Evolutionary conservation across 2,888 invertebrate genomes (phyloP).

Genomic region (Aleiodes testaceus): DNA sequence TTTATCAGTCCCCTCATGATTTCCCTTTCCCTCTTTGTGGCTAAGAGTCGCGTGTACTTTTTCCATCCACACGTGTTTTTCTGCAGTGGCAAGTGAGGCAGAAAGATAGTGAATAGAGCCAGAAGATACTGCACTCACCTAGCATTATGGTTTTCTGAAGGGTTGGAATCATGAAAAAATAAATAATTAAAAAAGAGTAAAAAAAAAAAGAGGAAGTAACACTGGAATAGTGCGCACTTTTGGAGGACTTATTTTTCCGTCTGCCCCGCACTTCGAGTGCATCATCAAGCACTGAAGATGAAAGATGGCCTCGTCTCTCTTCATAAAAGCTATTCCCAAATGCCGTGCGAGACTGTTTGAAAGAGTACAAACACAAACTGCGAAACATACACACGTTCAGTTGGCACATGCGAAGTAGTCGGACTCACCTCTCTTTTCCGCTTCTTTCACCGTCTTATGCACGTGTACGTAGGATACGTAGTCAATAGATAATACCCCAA

Average conservation of each 20-base stretch:
- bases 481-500: constrained; percentile 69
- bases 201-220: neutral
- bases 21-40: neutral
- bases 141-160: constrained; percentile 1
- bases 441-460: constrained; percentile 8
- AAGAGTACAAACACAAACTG: constrained; percentile 10
- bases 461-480: constrained; percentile 58
- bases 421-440: neutral
- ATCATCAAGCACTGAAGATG: constrained; percentile 66
- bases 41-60: neutral
- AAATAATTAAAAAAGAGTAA: neutral
- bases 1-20: neutral
- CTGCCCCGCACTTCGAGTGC: constrained; percentile 58
- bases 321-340: constrained; percentile 70
- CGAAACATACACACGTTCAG: neutral
- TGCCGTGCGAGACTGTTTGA: constrained; percentile 54
- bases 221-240: constrained; percentile 33
- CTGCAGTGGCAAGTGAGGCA: neutral
- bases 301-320: constrained; percentile 59
- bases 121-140: constrained; percentile 17
- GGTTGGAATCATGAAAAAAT: constrained; percentile 14
- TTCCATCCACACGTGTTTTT: neutral
- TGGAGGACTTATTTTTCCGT: constrained; percentile 50
- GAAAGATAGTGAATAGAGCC: constrained; percentile 14
- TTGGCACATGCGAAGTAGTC: constrained; percentile 11